Evolutionary conservation across 2,113 vertebrate species (phyloP).

Genomic region (Alligator sinensis): DNA sequence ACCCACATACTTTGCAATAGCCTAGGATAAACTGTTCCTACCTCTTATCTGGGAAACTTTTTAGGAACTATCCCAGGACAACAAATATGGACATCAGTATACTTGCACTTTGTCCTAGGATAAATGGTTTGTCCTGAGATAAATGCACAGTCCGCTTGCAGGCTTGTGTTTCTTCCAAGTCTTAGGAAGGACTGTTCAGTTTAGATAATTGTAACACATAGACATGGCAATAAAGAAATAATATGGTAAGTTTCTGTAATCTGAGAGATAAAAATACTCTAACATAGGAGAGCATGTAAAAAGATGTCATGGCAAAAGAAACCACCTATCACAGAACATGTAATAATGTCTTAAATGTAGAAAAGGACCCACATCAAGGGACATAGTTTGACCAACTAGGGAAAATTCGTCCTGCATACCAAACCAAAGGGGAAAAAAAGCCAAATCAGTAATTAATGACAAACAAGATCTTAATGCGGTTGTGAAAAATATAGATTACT

Average conservation of each 20-base stretch:
- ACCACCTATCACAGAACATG: background rate
- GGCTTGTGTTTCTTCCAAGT: background rate
- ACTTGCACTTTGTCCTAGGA: too few relatives aligned
- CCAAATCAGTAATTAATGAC: background rate
- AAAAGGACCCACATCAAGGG: background rate
- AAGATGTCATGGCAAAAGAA: background rate
- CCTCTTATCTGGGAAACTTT: too few relatives aligned
- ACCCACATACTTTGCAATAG: too few relatives aligned
- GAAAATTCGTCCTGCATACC: background rate
- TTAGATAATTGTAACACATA: background rate
- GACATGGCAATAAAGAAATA: background rate
- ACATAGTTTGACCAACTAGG: background rate
- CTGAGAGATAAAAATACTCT: background rate
- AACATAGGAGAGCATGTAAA: background rate
- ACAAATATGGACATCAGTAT: too few relatives aligned
- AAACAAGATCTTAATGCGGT: background rate
- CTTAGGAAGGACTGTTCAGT: background rate
- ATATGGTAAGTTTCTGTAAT: background rate
- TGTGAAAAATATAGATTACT: background rate
- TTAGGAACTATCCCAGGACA: too few relatives aligned
- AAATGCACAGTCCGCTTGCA: too few relatives aligned
- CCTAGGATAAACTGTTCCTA: too few relatives aligned
- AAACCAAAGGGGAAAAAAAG: background rate
- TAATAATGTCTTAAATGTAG: background rate
- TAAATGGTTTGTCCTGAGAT: too few relatives aligned